Base-by-base conservation (phyloP, 2,113 vertebrate species). In the Ornithorhynchus anatinus region DNA sequence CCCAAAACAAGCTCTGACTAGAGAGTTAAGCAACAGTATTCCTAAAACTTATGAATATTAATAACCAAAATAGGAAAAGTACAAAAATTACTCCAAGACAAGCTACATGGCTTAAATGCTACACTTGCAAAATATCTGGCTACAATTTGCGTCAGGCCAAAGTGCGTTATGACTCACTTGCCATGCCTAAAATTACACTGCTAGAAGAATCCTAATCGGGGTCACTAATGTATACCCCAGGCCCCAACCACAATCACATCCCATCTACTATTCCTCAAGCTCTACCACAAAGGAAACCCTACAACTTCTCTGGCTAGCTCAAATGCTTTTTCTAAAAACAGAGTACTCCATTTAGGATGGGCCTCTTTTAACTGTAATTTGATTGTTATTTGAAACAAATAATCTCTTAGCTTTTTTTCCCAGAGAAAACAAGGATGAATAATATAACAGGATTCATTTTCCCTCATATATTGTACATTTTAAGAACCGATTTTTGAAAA, bases 361-460 rank as follows among this genome's bases (percentile, higher is more conserved):
- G 79, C 16, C 60, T 58, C 45, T 25, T 48, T 48, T 68, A 75
- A 57, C 54, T 69, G 69, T 66, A 67, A 84, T 72, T 57, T 59
- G 40, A 59, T 0, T 75, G 66, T 43, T 76, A 56, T 48, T 48
- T 27, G 23, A 48, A 48, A 25, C 7, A 8, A 27, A 48, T 65
- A 76, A 74, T 53, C 54, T 59, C 45, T 59, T 72, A 81, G 3
- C 76, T 74, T 57, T 47, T 76, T 79, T 56, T 56, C 74, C 43
- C 64, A 54, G 62, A 71, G 65, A 62, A 87, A 83, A 74, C 47
- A 59, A 75, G 69, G 52, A 59, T 64, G 79, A 71, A 58, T 69
- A 81, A 52, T 87, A 74, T 69, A 68, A 72, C 72, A 42, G 42
- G 3, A 72, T 45, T 47, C 63, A 66, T 75, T 79, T 79, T 81